phyloP scores from a whole-genome alignment of 2,797 vertebrate genomes.

The Cuculus canorus region DNA sequence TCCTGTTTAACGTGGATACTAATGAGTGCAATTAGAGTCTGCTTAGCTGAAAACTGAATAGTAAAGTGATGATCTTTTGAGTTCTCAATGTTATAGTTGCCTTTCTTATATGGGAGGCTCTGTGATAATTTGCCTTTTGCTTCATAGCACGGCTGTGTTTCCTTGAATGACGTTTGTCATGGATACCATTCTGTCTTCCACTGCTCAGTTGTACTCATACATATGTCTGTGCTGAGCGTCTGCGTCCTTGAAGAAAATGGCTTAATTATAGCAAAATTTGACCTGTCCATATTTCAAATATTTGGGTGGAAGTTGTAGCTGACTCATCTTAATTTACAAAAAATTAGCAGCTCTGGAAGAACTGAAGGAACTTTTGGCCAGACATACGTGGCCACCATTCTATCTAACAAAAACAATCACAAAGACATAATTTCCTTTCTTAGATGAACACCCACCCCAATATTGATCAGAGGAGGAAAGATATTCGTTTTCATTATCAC shows the following conservation, averaged over 20 bases:
- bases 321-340: not conserved
- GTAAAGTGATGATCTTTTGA: not conserved
- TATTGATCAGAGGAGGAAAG: not conserved
- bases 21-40: not conserved
- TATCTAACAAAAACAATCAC: not conserved
- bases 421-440: not conserved
- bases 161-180: not conserved
- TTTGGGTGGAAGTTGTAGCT: not conserved
- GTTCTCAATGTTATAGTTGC: not conserved
- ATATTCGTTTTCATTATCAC: not conserved
- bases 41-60: not conserved
- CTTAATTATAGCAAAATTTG: not conserved
- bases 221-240: not conserved
- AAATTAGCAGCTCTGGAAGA: not conserved
- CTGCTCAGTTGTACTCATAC: not conserved
- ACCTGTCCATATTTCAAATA: not conserved
- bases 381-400: rapidly evolving
- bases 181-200: not conserved
- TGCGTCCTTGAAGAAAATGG: not conserved
- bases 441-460: not conserved
- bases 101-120: not conserved
- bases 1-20: conserved; percentile 6
- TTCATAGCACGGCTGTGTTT: not conserved
- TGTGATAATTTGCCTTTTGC: not conserved
- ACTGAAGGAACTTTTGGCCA: not conserved